These are phyloP conservation scores for Brevimyrus niger DNA, from an alignment of 2,113 vertebrate species.

Conservation along the genomic window DNA sequence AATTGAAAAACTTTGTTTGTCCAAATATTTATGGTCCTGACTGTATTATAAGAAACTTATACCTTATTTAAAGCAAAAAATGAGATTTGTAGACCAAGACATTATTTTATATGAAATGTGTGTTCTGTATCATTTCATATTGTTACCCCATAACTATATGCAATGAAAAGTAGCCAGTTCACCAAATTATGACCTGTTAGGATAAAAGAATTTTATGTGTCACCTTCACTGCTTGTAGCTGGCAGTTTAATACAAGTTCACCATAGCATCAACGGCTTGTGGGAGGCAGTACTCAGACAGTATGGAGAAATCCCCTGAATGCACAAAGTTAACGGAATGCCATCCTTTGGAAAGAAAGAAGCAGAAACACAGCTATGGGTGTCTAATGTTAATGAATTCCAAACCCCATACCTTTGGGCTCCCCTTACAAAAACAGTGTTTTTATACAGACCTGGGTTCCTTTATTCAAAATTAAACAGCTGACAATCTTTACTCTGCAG, in stretches of 20 bases:
- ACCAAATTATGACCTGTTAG: background rate
- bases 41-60: background rate
- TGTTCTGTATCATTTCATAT: background rate
- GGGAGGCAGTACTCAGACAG: background rate
- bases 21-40: too few relatives aligned
- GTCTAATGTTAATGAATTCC: background rate
- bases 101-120: background rate
- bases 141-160: background rate
- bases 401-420: background rate
- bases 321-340: background rate
- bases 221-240: background rate
- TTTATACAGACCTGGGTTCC: background rate
- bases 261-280: background rate
- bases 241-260: background rate
- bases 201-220: background rate
- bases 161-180: background rate
- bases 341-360: background rate
- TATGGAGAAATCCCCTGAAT: background rate
- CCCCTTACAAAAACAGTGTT: background rate
- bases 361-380: background rate
- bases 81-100: background rate
- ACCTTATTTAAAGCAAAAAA: background rate
- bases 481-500: background rate
- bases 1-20: too few relatives aligned
- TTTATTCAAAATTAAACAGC: background rate